These are phyloP conservation scores for Hydriomena furcata DNA, from an alignment of 2,888 invertebrate species.

Conservation along the genomic window DNA sequence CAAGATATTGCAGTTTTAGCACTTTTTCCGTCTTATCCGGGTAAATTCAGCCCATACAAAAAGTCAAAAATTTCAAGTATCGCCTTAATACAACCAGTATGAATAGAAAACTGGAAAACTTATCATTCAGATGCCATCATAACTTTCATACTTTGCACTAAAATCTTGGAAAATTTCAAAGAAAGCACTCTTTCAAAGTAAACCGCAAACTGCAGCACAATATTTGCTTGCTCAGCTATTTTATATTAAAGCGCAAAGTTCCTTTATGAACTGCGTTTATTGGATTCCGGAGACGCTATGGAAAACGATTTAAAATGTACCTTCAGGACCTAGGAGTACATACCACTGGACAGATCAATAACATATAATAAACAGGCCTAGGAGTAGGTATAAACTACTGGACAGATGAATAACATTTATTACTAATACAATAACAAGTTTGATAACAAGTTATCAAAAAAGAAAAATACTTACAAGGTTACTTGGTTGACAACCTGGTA, in stretches of 20 bases:
- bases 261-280: constrained; percentile 25
- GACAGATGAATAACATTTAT: no score
- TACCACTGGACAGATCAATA: not conserved
- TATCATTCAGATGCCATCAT: constrained; percentile 5
- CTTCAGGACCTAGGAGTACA: not conserved
- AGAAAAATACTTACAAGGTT: no score
- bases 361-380: no score
- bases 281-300: constrained; percentile 16
- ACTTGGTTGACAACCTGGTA: no score
- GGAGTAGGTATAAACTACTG: no score
- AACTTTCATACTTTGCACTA: not conserved
- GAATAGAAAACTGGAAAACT: not conserved
- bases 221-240: constrained; percentile 24
- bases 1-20: no score
- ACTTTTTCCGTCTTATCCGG: no score
- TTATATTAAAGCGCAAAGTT: constrained; percentile 23
- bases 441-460: no score
- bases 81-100: no score
- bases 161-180: constrained; percentile 2
- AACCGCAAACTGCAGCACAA: constrained; percentile 16
- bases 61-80: no score
- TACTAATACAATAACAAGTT: no score
- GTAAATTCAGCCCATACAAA: no score
- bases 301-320: constrained; percentile 25
- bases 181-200: not conserved